These are phyloP conservation scores for Sciurus niger DNA, from an alignment of 2,113 vertebrate genomes.

Conservation along the genomic window DNA sequence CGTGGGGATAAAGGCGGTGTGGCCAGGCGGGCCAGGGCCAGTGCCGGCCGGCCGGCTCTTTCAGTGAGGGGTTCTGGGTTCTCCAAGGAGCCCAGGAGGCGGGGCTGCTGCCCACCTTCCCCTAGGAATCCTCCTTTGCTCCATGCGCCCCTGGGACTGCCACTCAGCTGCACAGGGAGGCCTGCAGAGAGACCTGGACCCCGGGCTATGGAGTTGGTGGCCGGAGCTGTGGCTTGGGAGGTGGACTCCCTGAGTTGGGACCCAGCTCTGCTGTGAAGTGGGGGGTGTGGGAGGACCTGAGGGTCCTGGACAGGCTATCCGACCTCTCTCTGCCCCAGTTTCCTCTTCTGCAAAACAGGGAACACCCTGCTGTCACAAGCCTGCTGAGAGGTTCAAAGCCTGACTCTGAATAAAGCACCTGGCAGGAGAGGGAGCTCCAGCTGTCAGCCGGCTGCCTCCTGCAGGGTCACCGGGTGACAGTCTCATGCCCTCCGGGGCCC, in stretches of 20 bases:
- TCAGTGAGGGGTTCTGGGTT: background rate
- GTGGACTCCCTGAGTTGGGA: background rate
- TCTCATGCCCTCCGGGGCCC: too few species aligned
- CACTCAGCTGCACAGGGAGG: fast-evolving
- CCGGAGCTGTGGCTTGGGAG: background rate
- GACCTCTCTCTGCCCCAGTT: background rate
- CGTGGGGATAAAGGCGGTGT: too few species aligned
- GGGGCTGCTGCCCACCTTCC: fast-evolving
- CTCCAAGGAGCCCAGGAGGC: background rate
- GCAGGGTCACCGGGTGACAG: background rate
- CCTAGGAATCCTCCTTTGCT: background rate
- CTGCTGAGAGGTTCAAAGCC: background rate
- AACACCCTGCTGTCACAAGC: background rate
- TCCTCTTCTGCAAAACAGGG: background rate
- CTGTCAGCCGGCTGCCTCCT: fast-evolving
- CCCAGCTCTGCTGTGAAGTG: background rate
- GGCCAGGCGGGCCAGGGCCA: background rate
- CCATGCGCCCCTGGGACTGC: background rate
- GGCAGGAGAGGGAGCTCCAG: background rate
- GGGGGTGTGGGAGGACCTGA: background rate
- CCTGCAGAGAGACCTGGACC: background rate
- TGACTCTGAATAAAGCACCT: background rate
- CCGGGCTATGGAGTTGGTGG: background rate
- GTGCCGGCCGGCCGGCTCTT: background rate
- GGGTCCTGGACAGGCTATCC: background rate